Conservation (phyloP, 2,797 vertebrate species). For the Gymnoscopelus braueri region DNA sequence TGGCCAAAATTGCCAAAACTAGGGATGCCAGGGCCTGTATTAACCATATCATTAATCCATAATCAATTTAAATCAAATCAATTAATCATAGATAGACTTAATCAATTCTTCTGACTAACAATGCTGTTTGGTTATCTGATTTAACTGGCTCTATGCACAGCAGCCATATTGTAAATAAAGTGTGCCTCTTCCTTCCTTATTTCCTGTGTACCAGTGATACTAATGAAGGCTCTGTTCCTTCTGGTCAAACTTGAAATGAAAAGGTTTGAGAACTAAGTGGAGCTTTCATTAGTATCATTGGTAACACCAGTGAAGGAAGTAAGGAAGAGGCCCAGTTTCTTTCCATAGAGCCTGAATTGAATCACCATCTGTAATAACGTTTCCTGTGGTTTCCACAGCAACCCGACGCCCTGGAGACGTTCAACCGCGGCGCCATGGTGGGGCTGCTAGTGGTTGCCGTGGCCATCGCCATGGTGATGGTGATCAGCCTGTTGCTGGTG, state of each 20-base stretch:
- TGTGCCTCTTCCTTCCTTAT: neutral
- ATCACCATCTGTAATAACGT: neutral
- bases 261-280: too few species aligned
- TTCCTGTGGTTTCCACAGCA: conserved; percentile 72
- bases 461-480: conserved; percentile 91
- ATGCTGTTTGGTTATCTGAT: neutral
- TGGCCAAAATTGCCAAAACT: too few species aligned
- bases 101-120: neutral
- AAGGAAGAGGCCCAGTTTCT: too few species aligned
- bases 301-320: too few species aligned
- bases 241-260: too few species aligned
- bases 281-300: too few species aligned
- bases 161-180: neutral
- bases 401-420: conserved; percentile 88
- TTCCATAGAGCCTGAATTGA: too few species aligned
- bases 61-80: too few species aligned
- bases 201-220: neutral
- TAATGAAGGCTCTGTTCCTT: too few species aligned
- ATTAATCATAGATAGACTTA: too few species aligned
- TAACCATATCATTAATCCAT: too few species aligned
- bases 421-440: conserved; percentile 91
- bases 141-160: neutral
- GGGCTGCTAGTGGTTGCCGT: conserved; percentile 91
- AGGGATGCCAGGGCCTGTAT: too few species aligned
- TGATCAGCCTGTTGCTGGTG: conserved; percentile 90